These are phyloP conservation scores for Agonopterix arenella DNA, from an alignment of 2,888 invertebrate genomes.

Conservation along the genomic window DNA sequence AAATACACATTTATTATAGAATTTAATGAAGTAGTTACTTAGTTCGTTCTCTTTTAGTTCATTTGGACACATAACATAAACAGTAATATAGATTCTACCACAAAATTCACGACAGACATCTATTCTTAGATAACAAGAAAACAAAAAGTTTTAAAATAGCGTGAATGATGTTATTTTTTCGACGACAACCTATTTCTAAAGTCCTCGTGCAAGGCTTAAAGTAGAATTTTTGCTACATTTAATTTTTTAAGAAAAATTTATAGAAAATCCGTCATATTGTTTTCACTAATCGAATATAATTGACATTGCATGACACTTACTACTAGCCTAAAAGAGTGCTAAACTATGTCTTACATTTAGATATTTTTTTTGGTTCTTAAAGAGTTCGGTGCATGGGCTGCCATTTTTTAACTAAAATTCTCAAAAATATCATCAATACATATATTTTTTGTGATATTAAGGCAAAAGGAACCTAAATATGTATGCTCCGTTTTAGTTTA, in stretches of 20 bases:
- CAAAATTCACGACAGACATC: conserved; percentile 51
- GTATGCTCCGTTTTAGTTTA: too few species aligned
- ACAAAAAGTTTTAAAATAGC: conserved; percentile 33
- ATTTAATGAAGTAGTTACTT: too few species aligned
- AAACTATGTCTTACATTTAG: conserved; percentile 64
- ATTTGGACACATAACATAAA: conserved; percentile 22
- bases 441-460: too few species aligned
- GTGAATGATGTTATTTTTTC: conserved; percentile 27
- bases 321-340: conserved; percentile 70
- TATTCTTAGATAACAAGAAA: conserved; percentile 37
- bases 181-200: conserved; percentile 31
- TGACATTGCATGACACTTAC: conserved; percentile 75
- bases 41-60: too few species aligned
- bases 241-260: conserved; percentile 47
- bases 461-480: too few species aligned
- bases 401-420: too few species aligned
- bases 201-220: conserved; percentile 30
- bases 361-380: conserved; percentile 53
- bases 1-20: too few species aligned
- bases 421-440: too few species aligned
- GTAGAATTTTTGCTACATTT: conserved; percentile 34
- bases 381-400: conserved; percentile 22
- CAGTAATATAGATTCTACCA: conserved; percentile 38
- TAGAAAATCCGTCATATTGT: conserved; percentile 64
- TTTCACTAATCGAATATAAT: conserved; percentile 73